phyloP scores from a whole-genome alignment of 2,888 invertebrate genomes.

The Rhagonycha fulva region DNA sequence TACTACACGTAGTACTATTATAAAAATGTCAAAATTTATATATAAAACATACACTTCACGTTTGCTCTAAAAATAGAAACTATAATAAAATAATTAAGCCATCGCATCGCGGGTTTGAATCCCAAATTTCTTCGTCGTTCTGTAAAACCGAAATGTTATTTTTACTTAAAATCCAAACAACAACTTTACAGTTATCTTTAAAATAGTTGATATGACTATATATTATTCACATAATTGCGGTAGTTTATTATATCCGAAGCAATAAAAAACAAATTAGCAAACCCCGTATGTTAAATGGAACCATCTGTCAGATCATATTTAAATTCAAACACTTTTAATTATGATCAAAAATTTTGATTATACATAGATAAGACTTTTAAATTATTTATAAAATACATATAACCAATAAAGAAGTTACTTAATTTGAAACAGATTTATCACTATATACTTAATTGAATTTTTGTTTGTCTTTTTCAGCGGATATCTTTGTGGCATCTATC shows the following conservation, averaged over 20 bases:
- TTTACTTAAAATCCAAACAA: not conserved
- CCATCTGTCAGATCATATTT: not conserved
- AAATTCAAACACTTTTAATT: not conserved
- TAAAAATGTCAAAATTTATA: conserved; percentile 22
- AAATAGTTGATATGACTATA: not conserved
- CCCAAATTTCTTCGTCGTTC: not conserved
- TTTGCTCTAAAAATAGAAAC: not conserved
- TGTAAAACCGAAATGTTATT: not conserved
- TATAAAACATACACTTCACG: conserved; percentile 15
- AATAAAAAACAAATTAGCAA: not conserved
- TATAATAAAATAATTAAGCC: not conserved
- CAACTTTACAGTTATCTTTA: not conserved
- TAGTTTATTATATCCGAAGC: not conserved
- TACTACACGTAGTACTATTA: not conserved
- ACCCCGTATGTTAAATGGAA: not conserved
- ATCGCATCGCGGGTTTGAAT: not conserved
- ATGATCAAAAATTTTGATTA: not conserved
- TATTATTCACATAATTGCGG: not conserved
- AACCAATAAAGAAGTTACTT: not conserved
- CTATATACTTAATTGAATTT: not conserved
- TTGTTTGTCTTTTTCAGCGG: not conserved
- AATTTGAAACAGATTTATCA: not conserved
- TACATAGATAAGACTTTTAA: not conserved
- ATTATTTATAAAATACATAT: not conserved
- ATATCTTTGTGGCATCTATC: not conserved